These are phyloP conservation scores for Peribatodes rhomboidaria DNA, from an alignment of 2,888 invertebrate genomes.

Conservation along the genomic window DNA sequence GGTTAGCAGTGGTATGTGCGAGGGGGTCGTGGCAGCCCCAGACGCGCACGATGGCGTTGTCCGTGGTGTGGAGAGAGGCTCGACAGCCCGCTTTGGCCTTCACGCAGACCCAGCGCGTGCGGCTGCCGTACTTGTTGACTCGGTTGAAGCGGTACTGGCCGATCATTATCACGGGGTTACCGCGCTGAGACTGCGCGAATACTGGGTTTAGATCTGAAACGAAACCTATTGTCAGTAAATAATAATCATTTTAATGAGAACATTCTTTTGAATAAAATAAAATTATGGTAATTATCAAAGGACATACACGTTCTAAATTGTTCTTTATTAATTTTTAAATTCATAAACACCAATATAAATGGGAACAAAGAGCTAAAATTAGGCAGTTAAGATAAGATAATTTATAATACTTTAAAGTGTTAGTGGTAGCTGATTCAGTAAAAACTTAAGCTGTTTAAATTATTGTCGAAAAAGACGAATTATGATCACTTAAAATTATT, in stretches of 20 bases:
- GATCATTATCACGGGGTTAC: constrained; percentile 83
- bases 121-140: constrained; percentile 79
- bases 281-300: background rate
- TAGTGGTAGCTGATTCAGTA: too few species aligned
- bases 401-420: too few species aligned
- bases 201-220: constrained; percentile 78
- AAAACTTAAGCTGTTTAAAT: too few species aligned
- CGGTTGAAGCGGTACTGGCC: constrained; percentile 82
- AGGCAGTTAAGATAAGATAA: too few species aligned
- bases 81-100: constrained; percentile 81
- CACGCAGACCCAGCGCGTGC: constrained; percentile 81
- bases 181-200: constrained; percentile 80
- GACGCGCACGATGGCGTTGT: constrained; percentile 80
- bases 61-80: constrained; percentile 79
- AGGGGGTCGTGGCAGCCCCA: constrained; percentile 81
- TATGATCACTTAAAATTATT: too few species aligned
- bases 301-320: too few species aligned
- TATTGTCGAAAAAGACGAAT: too few species aligned
- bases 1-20: constrained; percentile 80
- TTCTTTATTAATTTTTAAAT: too few species aligned
- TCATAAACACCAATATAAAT: too few species aligned
- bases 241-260: background rate
- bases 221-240: constrained; percentile 50
- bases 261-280: background rate
- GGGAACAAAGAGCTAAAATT: too few species aligned